phyloP scores from a whole-genome alignment of 1,140 invertebrate genomes.

The Drosophila lacteicornis region DNA sequence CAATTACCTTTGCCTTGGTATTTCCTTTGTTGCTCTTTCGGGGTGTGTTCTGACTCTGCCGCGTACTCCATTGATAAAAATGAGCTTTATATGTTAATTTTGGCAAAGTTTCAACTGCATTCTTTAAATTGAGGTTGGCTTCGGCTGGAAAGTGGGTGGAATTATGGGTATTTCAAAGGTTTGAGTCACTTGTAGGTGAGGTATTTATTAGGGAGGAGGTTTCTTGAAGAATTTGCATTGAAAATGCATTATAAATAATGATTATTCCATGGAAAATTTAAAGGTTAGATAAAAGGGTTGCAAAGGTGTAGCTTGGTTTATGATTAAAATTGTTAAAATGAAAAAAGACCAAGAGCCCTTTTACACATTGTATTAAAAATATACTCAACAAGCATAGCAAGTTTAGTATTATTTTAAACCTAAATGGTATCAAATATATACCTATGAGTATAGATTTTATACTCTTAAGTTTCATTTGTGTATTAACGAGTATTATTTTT shows the following conservation, averaged over 20 bases:
- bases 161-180: conserved; percentile 1
- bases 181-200: conserved; percentile 14
- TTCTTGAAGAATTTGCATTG: neutral
- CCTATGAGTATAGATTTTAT: too few species aligned
- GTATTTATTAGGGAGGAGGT: conserved; percentile 1
- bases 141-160: conserved; percentile 32
- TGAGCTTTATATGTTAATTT: conserved; percentile 72
- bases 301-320: too few species aligned
- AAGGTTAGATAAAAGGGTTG: neutral
- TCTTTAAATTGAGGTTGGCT: conserved; percentile 42
- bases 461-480: too few species aligned
- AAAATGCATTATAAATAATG: neutral
- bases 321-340: too few species aligned
- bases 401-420: too few species aligned
- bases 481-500: too few species aligned
- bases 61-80: conserved; percentile 64
- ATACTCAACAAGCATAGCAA: too few species aligned
- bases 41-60: conserved; percentile 40
- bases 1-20: conserved; percentile 55
- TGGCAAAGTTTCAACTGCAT: conserved; percentile 52
- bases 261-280: neutral
- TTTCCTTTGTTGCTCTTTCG: conserved; percentile 44
- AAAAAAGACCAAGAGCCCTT: too few species aligned
- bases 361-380: too few species aligned
- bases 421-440: too few species aligned